These are phyloP conservation scores for Drosophila bocki DNA, from an alignment of 1,140 invertebrate genomes.

Conservation along the genomic window DNA sequence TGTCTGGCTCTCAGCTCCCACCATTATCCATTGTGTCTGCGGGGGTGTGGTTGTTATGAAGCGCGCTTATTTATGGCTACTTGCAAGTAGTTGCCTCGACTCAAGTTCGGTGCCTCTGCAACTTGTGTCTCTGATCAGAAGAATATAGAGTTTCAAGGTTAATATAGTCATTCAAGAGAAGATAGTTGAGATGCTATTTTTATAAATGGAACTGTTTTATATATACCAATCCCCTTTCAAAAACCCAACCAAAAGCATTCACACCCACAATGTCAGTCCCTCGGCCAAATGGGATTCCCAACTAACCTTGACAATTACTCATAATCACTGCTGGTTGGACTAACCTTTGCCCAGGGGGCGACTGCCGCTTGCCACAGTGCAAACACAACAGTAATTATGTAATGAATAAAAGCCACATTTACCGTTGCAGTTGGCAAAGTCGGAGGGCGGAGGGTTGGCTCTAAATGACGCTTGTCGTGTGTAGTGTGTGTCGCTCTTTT, in stretches of 20 bases:
- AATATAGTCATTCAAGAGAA: background rate
- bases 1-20: conserved; percentile 19
- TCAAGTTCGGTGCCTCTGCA: background rate
- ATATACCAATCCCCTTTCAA: background rate
- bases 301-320: conserved; percentile 66
- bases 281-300: conserved; percentile 16
- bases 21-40: conserved; percentile 33
- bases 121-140: background rate
- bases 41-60: conserved; percentile 33
- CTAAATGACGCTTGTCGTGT: conserved; percentile 20
- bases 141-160: background rate
- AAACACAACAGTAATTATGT: conserved; percentile 80
- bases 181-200: background rate
- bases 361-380: conserved; percentile 56
- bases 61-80: conserved; percentile 39
- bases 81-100: conserved; percentile 1
- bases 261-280: background rate
- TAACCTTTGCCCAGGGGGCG: conserved; percentile 41
- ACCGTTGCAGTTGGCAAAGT: conserved; percentile 46
- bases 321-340: conserved; percentile 63
- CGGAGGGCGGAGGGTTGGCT: background rate
- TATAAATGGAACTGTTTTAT: background rate
- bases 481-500: conserved; percentile 20
- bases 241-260: background rate
- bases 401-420: conserved; percentile 79